Percentiles rank a stretch among this genome's conserved stretches.
These are phyloP conservation scores for Phortica variegata DNA, from an alignment of 1,140 invertebrate species.

Conservation along the genomic window DNA sequence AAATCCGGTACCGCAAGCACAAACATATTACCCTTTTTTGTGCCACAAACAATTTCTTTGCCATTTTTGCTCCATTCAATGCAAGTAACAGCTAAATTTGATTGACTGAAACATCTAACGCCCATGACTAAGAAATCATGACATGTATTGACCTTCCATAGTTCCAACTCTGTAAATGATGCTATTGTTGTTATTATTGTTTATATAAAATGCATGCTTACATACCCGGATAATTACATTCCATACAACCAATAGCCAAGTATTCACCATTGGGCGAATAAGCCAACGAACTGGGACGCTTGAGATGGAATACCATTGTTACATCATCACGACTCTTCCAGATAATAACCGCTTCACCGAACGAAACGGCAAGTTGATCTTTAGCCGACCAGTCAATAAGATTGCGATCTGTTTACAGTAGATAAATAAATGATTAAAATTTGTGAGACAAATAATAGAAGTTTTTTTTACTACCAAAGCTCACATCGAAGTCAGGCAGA, in stretches of 20 bases:
- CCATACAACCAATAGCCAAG: conserved; percentile 39
- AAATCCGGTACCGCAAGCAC: conserved; percentile 21
- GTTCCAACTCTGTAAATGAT: conserved; percentile 29
- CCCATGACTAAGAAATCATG: conserved; percentile 31
- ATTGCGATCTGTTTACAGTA: conserved; percentile 20
- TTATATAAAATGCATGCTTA: neutral
- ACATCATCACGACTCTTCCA: conserved; percentile 36
- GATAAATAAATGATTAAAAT: neutral
- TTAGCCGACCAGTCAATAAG: conserved; percentile 44
- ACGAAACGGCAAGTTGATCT: conserved; percentile 42
- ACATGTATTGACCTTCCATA: conserved; percentile 30
- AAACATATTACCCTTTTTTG: conserved; percentile 22
- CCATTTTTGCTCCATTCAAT: conserved; percentile 39
- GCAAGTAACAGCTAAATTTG: conserved; percentile 24
- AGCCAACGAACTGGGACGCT: conserved; percentile 28
- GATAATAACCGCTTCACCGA: conserved; percentile 39
- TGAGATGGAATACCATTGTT: conserved; percentile 40
- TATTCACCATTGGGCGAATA: conserved; percentile 39
- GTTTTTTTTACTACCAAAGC: conserved; percentile 12
- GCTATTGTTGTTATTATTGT: neutral
- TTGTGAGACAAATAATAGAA: neutral
- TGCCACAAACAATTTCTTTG: conserved; percentile 36
- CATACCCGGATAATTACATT: conserved; percentile 28
- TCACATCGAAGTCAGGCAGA: conserved; percentile 25
- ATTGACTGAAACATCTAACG: conserved; percentile 27